These are phyloP conservation scores for Lophius piscatorius DNA, from an alignment of 2,113 vertebrate species.

Conservation along the genomic window DNA sequence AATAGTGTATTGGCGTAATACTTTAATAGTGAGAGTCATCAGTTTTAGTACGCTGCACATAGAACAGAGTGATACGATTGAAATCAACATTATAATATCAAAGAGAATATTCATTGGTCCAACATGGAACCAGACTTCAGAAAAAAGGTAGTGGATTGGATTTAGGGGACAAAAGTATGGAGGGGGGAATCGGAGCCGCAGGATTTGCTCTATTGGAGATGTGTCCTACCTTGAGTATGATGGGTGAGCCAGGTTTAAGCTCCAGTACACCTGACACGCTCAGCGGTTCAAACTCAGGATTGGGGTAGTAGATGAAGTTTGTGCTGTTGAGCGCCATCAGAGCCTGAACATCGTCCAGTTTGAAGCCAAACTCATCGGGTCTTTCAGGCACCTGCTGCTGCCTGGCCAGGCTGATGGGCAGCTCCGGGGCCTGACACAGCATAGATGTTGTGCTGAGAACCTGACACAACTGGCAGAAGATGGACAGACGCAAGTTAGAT, in stretches of 20 bases:
- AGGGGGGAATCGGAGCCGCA: no score
- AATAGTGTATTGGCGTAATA: no score
- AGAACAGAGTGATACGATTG: no score
- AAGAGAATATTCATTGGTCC: no score
- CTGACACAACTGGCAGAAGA: slow-evolving; percentile 82
- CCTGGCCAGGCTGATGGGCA: slow-evolving; percentile 83
- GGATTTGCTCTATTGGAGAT: no score
- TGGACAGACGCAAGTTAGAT: neutral
- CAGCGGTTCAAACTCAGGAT: slow-evolving; percentile 93
- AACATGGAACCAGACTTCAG: no score
- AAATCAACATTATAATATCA: no score
- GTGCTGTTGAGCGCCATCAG: slow-evolving; percentile 92
- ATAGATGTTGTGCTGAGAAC: slow-evolving; percentile 90
- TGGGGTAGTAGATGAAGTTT: slow-evolving; percentile 96
- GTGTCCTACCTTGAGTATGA: slow-evolving; percentile 94
- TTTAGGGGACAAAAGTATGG: no score
- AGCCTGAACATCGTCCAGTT: slow-evolving; percentile 92
- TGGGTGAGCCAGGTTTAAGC: slow-evolving; percentile 95
- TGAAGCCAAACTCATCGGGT: slow-evolving; percentile 96
- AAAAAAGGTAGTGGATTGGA: no score
- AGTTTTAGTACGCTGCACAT: no score
- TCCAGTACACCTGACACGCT: slow-evolving; percentile 90
- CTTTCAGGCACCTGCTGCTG: slow-evolving; percentile 86
- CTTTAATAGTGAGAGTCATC: no score
- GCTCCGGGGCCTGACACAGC: slow-evolving; percentile 92